Evolutionary conservation across 37 sponge, comb jelly and placozoan genomes (phyloP), one percentile per base, ranked within the genome.

Genomic region (Spongilla lacustris): DNA sequence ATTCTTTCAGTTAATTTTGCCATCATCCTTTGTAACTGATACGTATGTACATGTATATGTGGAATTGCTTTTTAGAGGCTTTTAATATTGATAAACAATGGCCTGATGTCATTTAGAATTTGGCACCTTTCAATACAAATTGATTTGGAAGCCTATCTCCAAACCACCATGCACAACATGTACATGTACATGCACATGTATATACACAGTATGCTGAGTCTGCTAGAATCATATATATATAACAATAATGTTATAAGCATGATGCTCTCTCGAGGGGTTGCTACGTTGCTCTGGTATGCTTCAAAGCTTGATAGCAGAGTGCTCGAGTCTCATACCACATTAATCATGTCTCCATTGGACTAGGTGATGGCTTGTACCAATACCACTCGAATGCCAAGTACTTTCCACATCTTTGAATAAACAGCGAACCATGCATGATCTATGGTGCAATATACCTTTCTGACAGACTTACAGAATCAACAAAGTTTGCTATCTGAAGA

Each of bases 191-290:
- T n/a, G n/a, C n/a, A n/a, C n/a, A n/a, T n/a, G n/a, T n/a, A n/a
- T n/a, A n/a, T n/a, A n/a, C n/a, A n/a, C n/a, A n/a, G n/a, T n/a
- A n/a, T n/a, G n/a, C n/a, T n/a, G n/a, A n/a, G n/a, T n/a, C n/a
- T n/a, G n/a, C n/a, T n/a, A n/a, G n/a, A n/a, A n/a, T n/a, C n/a
- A n/a, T n/a, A n/a, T n/a, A n/a, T n/a, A n/a, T n/a, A n/a, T n/a
- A n/a, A n/a, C n/a, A n/a, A n/a, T 33, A 48, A 92, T 88, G 92
- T 92, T 50, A 92, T 38, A 13, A 92, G 76, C 85, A 88, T 84
- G 66, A 77, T 22, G 34, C 84, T 76, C 66, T 92, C 92, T 58
- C 81, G 85, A 26, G 74, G 50, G 22, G 33, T 36, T 25, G 83
- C 69, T 23, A 79, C 78, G 21, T 17, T 21, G 9, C 41, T 66